Conservation (phyloP, 2,888 invertebrate genomes). For the Petrophora chlorosata region DNA sequence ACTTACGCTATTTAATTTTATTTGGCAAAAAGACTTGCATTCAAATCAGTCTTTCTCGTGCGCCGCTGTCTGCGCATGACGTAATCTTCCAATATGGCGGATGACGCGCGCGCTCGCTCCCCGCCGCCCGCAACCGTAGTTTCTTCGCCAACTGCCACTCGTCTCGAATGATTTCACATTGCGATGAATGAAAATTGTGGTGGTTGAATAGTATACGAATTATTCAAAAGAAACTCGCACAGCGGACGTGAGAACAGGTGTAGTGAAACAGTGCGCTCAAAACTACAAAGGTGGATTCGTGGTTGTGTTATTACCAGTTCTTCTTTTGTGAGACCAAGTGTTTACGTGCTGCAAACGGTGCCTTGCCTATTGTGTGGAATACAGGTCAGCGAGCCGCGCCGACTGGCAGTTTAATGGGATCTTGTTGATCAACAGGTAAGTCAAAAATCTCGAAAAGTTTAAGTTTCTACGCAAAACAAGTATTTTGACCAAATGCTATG, state of each 20-base stretch:
- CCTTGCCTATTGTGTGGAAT: constrained; percentile 49
- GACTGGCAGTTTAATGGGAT: constrained; percentile 77
- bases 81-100: constrained; percentile 81
- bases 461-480: constrained; percentile 27
- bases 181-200: constrained; percentile 77
- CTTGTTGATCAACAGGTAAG: constrained; percentile 78
- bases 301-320: constrained; percentile 74
- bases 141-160: constrained; percentile 66
- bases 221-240: constrained; percentile 58
- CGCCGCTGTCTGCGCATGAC: constrained; percentile 53
- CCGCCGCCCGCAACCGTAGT: constrained; percentile 65
- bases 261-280: constrained; percentile 67
- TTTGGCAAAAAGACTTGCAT: too few relatives aligned
- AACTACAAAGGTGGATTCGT: constrained; percentile 74
- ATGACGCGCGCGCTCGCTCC: constrained; percentile 75
- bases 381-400: constrained; percentile 60
- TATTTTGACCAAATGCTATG: too few relatives aligned
- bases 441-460: constrained; percentile 32
- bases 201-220: constrained; percentile 59
- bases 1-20: too few relatives aligned
- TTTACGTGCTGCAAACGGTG: constrained; percentile 73
- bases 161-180: constrained; percentile 72
- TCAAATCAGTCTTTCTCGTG: too few relatives aligned
- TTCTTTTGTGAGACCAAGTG: constrained; percentile 76
- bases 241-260: constrained; percentile 56